Base-by-base conservation (phyloP, 2,888 invertebrate genomes). In the Gastracanthus pulcherrimus region DNA sequence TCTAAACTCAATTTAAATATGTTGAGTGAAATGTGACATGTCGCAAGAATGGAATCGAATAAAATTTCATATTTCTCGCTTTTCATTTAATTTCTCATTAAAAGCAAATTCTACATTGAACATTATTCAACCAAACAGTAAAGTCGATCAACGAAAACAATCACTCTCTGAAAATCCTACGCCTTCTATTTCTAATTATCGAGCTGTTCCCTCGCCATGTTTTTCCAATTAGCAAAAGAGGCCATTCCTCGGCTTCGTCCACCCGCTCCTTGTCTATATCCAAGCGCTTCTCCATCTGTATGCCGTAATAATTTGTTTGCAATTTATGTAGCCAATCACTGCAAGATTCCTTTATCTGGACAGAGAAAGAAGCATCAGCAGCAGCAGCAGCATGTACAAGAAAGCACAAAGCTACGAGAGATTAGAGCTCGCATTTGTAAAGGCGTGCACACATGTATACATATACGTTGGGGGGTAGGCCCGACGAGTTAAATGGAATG, bases 401-500 rank as follows among this genome's bases (percentile, higher is more conserved):
- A n/a, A n/a, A n/a, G n/a, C n/a, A n/a, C n/a, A n/a, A n/a, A n/a
- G n/a, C n/a, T n/a, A 4, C n/a, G 45, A 31, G 55, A 71, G 31
- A 62, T 45, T 31, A 45, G 34, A 41, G 58, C 16, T 41, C 34
- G 31, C 3, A 29, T 34, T 26, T 34, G 23, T 66, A 55, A 31
- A 55, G 23, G 16, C 31, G 34, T 11, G 26, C 19, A 31, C 31
- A 19, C 31, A 9, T 7, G 26, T 3, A 29, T 51, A 45, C 13
- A 45, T 4, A n/a, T 11, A 13, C 6, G 66, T 26, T 29, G 11
- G 16, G 13, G 64, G 45, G 16, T 36, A 58, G 74, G 29, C 45
- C 5, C 45, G 13, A 16, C 23, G 34, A 66, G 86, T 83, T 85
- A 87, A 89, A 89, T 88, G 87, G 87, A 86, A 87, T 86, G 86